Percentiles rank a stretch among this genome's conserved stretches.
Conservation (phyloP, 1,140 invertebrate species). For the Brachionus calyciflorus region DNA sequence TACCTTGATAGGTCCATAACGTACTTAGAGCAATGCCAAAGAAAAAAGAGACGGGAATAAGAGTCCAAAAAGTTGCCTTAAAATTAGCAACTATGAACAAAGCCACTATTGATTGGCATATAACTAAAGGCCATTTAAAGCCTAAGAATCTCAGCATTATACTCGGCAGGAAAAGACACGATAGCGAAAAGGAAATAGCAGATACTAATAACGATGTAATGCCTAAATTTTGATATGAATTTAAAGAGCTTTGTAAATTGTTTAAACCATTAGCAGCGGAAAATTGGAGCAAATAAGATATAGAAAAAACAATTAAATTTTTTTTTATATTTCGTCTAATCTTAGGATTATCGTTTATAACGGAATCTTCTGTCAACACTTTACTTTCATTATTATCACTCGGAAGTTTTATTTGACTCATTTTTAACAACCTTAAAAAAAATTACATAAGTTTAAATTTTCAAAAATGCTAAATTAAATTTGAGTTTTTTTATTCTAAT, state of each 20-base stretch:
- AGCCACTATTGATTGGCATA: not conserved
- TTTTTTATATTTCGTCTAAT: not conserved
- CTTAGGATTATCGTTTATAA: not conserved
- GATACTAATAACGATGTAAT: not conserved
- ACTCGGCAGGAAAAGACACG: constrained; percentile 16
- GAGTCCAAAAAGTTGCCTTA: not conserved
- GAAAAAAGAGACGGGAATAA: not conserved
- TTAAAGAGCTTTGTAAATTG: constrained; percentile 39
- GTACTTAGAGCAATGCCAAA: not conserved
- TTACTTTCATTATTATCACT: not conserved
- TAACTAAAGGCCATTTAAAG: constrained; percentile 32
- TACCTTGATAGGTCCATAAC: constrained; percentile 20
- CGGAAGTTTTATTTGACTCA: not conserved
- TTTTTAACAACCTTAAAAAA: not conserved
- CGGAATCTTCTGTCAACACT: not conserved
- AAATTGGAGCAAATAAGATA: constrained; percentile 33
- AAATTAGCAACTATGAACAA: constrained; percentile 2
- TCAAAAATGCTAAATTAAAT: not conserved
- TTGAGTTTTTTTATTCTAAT: too few relatives aligned
- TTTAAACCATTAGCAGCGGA: constrained; percentile 2
- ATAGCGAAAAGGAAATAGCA: not conserved
- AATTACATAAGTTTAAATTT: not conserved
- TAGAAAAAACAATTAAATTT: constrained; percentile 7
- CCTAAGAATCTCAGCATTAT: not conserved
- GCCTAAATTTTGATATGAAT: constrained; percentile 9